Percentiles rank a stretch among this genome's conserved stretches.
These are phyloP conservation scores for Pelmatolapia mariae DNA, from an alignment of 2,113 vertebrate genomes.

Conservation along the genomic window DNA sequence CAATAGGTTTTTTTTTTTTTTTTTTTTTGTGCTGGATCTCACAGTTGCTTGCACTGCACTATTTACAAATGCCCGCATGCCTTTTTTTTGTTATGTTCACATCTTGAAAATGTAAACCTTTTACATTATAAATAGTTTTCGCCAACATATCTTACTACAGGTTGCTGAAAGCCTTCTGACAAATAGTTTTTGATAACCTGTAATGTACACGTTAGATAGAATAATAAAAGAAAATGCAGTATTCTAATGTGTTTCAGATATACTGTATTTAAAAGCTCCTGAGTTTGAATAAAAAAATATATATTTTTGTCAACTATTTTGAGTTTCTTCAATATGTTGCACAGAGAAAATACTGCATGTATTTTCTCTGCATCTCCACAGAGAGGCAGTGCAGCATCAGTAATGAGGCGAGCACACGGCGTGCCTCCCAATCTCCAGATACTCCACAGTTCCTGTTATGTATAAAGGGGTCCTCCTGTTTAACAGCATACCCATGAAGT, in stretches of 20 bases:
- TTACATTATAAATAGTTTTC: background rate
- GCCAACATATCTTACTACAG: background rate
- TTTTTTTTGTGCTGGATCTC: background rate
- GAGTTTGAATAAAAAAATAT: slow-evolving; percentile 68
- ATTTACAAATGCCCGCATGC: background rate
- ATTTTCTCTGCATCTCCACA: slow-evolving; percentile 42
- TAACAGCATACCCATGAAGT: background rate
- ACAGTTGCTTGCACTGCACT: background rate
- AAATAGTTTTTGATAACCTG: slow-evolving; percentile 29
- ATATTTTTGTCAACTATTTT: slow-evolving; percentile 52
- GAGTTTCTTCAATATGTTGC: background rate
- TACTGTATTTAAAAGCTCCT: slow-evolving; percentile 60
- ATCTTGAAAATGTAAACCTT: background rate
- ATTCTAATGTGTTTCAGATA: slow-evolving; percentile 46
- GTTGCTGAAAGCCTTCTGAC: background rate
- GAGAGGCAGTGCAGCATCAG: slow-evolving; percentile 59
- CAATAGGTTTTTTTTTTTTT: background rate
- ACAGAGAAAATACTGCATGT: background rate
- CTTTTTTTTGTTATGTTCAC: background rate
- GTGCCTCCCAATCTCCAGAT: background rate
- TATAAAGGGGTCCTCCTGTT: background rate
- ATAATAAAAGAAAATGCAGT: slow-evolving; percentile 36
- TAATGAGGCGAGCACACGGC: background rate
- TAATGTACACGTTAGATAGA: slow-evolving; percentile 11
- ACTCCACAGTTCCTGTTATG: background rate